These are phyloP conservation scores for Callipepla squamata DNA, from an alignment of 2,113 vertebrate genomes.

Conservation along the genomic window DNA sequence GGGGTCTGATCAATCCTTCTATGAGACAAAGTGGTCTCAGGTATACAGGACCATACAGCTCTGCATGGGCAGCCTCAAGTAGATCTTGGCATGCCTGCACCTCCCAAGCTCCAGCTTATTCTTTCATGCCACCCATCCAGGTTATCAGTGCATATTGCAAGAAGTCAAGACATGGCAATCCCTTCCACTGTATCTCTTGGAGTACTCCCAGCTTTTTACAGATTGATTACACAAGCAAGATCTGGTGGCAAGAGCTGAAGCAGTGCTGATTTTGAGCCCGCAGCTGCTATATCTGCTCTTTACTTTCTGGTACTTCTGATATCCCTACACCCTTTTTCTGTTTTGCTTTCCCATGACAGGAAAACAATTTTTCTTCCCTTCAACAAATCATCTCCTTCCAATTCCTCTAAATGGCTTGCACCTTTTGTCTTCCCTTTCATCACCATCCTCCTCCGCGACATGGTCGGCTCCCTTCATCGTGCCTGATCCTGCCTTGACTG, in stretches of 20 bases:
- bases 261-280: not conserved
- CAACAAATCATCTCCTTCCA: not conserved
- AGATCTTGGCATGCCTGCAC: not conserved
- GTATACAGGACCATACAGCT: not conserved
- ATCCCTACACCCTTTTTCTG: not conserved
- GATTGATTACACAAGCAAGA: not conserved
- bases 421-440: conserved; percentile 16
- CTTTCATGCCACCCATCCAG: not conserved
- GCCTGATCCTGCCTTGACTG: not conserved
- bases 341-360: not conserved
- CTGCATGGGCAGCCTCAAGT: not conserved
- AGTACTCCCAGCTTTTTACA: not conserved
- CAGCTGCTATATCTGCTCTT: not conserved
- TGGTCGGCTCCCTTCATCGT: not conserved
- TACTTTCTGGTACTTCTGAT: not conserved
- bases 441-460: not conserved
- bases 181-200: not conserved
- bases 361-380: conserved; percentile 2
- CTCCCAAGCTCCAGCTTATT: not conserved
- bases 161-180: not conserved
- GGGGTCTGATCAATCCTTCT: not conserved
- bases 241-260: not conserved
- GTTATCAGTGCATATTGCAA: not conserved
- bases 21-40: not conserved
- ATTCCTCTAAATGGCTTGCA: not conserved